Evolutionary conservation across 2,113 vertebrate genomes (phyloP), one percentile per base, ranked within the genome.

Genomic region (Pangasianodon hypophthalmus): DNA sequence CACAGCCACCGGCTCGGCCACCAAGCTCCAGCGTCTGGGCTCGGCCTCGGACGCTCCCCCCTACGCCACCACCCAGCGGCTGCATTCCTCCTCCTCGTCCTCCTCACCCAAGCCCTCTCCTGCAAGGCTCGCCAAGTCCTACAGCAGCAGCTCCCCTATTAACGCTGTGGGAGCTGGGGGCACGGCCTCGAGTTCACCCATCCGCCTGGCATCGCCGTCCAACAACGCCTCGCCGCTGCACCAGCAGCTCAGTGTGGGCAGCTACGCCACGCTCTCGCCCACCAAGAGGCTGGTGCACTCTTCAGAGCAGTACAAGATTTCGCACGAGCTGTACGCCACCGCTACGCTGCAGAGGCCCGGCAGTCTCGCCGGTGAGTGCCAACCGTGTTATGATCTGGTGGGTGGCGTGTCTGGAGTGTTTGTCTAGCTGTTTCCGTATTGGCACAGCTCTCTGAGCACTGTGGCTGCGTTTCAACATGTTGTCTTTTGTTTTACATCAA

Each of bases 241-340:
- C 93, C 97, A 99, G 97, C 97, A 92, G 90, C 88, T 92, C 52
- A 96, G 97, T 95, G 97, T 98, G 93, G 97, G 97, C 94, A 97
- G 97, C 95, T 99, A 99, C 95, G 98, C 98, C 93, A 99, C 98
- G 46, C 95, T 99, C 93, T 99, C 98, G 93, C 98, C 98, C 91
- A 96, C 97, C 94, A 99, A 99, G 95, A 96, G 98, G 89, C 96
- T 98, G 94, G 97, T 97, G 89, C 98, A 98, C 96, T 96, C 97
- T 82, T 96, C 97, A 54, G 98, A 99, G 93, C 98, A 97, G 95
- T 99, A 98, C 96, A 99, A 99, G 95, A 98, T 98, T 92, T 97
- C 98, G 89, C 97, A 98, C 94, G 98, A 99, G 93, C 97, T 99
- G 84, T 98, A 98, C 92, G 97, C 98, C 91, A 97, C 97, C 6